Evolutionary conservation across 2,113 vertebrate genomes (phyloP).

Genomic region (Felis catus): DNA sequence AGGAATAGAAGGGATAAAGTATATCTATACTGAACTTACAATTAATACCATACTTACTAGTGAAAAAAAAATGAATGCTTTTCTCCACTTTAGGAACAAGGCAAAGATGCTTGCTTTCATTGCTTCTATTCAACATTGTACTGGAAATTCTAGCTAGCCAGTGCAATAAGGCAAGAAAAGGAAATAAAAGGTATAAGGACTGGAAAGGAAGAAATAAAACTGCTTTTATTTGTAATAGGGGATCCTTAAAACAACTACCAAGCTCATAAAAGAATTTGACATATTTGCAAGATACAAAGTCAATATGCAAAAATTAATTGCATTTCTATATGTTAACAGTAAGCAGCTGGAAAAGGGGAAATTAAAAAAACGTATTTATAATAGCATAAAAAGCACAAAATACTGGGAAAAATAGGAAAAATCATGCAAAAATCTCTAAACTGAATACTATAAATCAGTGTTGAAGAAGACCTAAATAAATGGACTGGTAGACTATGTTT

Average conservation of each 20-base stretch:
- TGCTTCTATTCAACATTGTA: neutral
- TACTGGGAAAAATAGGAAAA: conserved; percentile 22
- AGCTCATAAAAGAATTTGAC: conserved; percentile 6
- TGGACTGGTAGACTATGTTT: neutral
- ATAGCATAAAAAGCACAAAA: neutral
- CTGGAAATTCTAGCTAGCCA: neutral
- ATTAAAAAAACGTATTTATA: neutral
- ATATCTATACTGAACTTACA: neutral
- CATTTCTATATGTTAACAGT: neutral
- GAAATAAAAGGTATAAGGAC: neutral
- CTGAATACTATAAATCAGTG: neutral
- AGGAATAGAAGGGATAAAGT: neutral
- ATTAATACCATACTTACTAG: neutral
- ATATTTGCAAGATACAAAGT: neutral
- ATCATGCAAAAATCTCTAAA: neutral
- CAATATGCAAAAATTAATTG: neutral
- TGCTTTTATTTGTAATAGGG: neutral
- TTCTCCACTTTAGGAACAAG: neutral
- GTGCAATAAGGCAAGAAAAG: conserved; percentile 38
- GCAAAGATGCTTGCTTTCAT: neutral
- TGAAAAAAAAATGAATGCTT: neutral
- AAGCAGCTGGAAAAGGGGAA: neutral
- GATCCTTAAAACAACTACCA: neutral
- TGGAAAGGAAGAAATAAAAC: neutral
- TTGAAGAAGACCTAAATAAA: conserved; percentile 26